Percentiles rank a stretch among this genome's conserved stretches.
These are phyloP conservation scores for Limnothrissa miodon DNA, from an alignment of 2,113 vertebrate genomes.

Conservation along the genomic window DNA sequence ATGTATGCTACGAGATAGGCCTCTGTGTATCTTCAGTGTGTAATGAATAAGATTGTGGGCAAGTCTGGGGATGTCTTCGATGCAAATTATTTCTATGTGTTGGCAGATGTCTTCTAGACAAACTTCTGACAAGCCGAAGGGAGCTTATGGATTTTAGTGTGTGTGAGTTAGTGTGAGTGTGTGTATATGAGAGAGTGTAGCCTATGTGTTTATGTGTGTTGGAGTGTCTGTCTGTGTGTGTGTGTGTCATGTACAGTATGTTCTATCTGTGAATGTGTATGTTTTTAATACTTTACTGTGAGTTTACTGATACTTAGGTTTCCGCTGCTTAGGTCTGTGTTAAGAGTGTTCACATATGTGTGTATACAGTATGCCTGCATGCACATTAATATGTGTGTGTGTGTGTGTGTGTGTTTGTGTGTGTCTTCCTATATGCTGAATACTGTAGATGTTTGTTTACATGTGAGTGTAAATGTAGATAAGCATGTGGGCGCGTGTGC, in stretches of 20 bases:
- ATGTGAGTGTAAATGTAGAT: neutral
- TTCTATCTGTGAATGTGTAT: neutral
- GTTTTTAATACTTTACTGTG: too few species aligned
- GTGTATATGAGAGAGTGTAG: too few species aligned
- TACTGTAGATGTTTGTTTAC: conserved; percentile 1
- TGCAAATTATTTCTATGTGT: neutral
- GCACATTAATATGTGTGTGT: neutral
- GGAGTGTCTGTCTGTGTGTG: neutral
- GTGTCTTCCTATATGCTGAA: neutral
- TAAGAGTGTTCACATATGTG: neutral
- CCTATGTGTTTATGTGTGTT: neutral
- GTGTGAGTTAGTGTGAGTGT: neutral
- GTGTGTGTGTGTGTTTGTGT: neutral
- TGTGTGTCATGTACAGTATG: neutral
- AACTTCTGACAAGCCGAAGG: neutral
- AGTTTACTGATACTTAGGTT: too few species aligned
- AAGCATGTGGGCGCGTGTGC: neutral
- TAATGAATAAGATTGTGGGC: neutral
- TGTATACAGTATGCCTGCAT: too few species aligned
- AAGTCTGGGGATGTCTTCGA: neutral
- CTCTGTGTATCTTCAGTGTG: neutral
- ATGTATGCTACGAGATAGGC: neutral
- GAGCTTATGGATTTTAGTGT: neutral
- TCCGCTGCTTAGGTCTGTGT: too few species aligned
- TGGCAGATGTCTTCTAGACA: neutral